Evolutionary conservation across 2,797 vertebrate genomes (phyloP).

Genomic region (Melanotaenia maccullochi): DNA sequence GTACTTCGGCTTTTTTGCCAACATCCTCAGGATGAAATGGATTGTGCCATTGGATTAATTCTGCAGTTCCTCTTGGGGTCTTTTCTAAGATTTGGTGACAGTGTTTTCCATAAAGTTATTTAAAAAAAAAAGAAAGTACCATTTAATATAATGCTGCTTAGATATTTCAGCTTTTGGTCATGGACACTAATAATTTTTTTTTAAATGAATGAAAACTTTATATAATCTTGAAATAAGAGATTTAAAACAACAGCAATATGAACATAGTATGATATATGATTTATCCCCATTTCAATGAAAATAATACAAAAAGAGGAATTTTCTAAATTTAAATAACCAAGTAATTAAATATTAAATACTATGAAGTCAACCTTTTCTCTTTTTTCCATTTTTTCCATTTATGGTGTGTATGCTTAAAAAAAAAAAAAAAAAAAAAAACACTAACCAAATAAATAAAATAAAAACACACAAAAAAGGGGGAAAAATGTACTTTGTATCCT

Average conservation of each 20-base stretch:
- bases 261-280: too few species aligned
- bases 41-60: conserved; percentile 63
- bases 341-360: too few species aligned
- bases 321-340: too few species aligned
- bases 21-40: conserved; percentile 64
- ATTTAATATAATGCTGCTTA: conserved; percentile 26
- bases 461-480: too few species aligned
- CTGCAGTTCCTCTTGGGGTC: conserved; percentile 39
- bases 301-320: too few species aligned
- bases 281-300: too few species aligned
- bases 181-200: conserved; percentile 51
- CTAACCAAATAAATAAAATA: too few species aligned
- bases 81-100: conserved; percentile 38
- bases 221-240: not conserved
- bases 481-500: too few species aligned
- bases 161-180: conserved; percentile 54
- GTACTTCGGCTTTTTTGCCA: conserved; percentile 52
- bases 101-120: conserved; percentile 44
- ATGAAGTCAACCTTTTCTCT: too few species aligned
- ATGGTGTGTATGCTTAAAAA: too few species aligned
- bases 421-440: too few species aligned
- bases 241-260: not conserved
- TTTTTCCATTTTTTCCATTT: too few species aligned
- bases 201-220: not conserved
- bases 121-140: conserved; percentile 33